Evolutionary conservation across 1,140 invertebrate species (phyloP), one percentile per base, ranked within the genome.

Genomic region (Drosophila setifemur): DNA sequence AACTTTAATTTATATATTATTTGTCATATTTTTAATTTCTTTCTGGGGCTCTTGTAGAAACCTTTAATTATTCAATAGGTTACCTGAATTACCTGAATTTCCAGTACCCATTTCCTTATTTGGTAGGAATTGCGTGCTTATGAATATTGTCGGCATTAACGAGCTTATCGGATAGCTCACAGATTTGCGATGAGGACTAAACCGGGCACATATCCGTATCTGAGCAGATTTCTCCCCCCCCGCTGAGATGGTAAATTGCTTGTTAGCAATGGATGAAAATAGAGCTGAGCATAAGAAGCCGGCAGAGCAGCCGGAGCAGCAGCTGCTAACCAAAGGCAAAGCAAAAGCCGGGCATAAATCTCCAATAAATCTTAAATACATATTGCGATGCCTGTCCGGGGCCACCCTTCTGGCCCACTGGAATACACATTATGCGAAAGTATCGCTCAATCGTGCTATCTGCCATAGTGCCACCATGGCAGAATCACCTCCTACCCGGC

Each of bases 281-380:
- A 31, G 48, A 68, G 42, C 18, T n/a, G n/a, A n/a, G n/a, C n/a
- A n/a, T n/a, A n/a, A 33, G 55, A n/a, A 40, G 33, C 72, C 33
- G 50, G 19, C 26, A 49, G 47, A 63, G 35, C 31, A 21, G 35
- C 11, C n/a, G 23, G 2, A 29, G 40, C 11, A 50, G 60, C 60
- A 69, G 50, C 19, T 69, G 64, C 33, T 57, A 48, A 31, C 14
- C 57, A 14, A 45, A 21, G 73, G n/a, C 57, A 14, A 45, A 21
- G 73, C 55, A 53, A 78, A 82, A 82, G 73, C 69, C 79, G 63
- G 55, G 69, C 69, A 83, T 82, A 82, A 82, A 82, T 82, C 78
- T 60, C 40, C 73, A 64, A 82, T 82, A 82, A 82, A 82, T 82
- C 78, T 82, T 70, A 61, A 70, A 63, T 70, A 70, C 67, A 72